A percentile compares a stretch with the other conserved stretches of the same genome.
phyloP scores from a whole-genome alignment of 2,113 vertebrate species.

The Sinocyclocheilus maitianheensis region DNA sequence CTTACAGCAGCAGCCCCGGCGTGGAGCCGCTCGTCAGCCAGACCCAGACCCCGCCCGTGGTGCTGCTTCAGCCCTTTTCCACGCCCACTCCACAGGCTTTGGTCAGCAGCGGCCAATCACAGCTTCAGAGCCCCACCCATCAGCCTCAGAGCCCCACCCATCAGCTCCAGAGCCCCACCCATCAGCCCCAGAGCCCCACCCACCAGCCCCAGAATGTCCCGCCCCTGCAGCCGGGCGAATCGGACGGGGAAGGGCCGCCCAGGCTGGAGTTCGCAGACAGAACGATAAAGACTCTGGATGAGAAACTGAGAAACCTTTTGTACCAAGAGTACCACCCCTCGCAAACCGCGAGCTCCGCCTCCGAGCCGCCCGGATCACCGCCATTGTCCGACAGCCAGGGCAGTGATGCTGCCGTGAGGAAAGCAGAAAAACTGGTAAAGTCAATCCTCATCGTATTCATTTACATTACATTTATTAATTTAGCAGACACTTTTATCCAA shows the following conservation, averaged over 20 bases:
- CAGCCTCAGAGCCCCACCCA: background rate
- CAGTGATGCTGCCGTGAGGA: conserved; percentile 65
- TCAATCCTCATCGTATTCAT: background rate
- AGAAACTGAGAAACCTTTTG: conserved; percentile 92
- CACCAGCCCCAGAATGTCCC: background rate
- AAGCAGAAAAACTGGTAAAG: conserved; percentile 74
- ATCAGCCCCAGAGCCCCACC: conserved; percentile 69
- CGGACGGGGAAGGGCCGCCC: conserved; percentile 85
- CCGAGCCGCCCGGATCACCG: conserved; percentile 77
- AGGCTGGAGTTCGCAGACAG: conserved; percentile 89
- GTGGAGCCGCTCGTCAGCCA: conserved; percentile 53
- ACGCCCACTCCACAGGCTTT: conserved; percentile 56
- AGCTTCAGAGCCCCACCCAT: conserved; percentile 61
- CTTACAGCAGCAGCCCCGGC: conserved; percentile 65
- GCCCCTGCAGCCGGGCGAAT: conserved; percentile 72
- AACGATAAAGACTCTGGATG: conserved; percentile 94
- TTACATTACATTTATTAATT: too few species aligned
- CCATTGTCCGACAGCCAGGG: conserved; percentile 74
- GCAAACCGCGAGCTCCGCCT: conserved; percentile 81
- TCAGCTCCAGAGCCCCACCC: too few species aligned
- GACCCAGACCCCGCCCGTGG: conserved; percentile 62
- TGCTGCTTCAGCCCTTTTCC: conserved; percentile 75
- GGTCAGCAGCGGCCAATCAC: conserved; percentile 69
- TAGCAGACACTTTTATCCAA: too few species aligned
- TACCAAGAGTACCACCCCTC: conserved; percentile 93